A percentile compares a stretch with the other conserved stretches of the same genome.
phyloP scores from a whole-genome alignment of 2,113 vertebrate species.

The Isichthys henryi region DNA sequence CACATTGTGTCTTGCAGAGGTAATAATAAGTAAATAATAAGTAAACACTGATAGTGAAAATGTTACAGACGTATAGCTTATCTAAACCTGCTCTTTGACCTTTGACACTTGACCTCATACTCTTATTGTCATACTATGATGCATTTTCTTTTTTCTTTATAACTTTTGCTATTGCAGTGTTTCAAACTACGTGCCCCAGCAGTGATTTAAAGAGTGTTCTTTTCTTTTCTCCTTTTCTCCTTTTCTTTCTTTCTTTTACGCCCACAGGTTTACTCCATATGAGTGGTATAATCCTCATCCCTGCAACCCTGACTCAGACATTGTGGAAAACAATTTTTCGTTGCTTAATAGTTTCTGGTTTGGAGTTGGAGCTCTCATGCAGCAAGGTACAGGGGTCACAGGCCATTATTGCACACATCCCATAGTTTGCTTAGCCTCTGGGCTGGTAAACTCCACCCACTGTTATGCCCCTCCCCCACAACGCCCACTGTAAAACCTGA shows the following conservation, averaged over 20 bases:
- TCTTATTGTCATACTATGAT: not conserved
- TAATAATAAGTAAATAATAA: not conserved
- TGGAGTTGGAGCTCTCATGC: slow-evolving; percentile 97
- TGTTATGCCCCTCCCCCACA: not conserved
- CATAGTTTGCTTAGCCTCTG: slow-evolving; percentile 63
- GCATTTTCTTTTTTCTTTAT: not conserved
- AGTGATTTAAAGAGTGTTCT: slow-evolving; percentile 50
- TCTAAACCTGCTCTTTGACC: not conserved
- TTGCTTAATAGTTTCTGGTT: slow-evolving; percentile 99
- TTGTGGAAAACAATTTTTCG: slow-evolving; percentile 98
- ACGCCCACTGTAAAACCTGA: slow-evolving; percentile 53
- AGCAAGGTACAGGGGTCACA: slow-evolving; percentile 83
- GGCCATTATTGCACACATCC: slow-evolving; percentile 55
- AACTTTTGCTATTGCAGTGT: slow-evolving; percentile 21
- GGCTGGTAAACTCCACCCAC: slow-evolving; percentile 70
- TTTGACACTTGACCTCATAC: too few species aligned
- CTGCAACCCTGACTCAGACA: slow-evolving; percentile 91
- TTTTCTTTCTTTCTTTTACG: slow-evolving; percentile 56
- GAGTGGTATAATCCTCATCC: slow-evolving; percentile 98
- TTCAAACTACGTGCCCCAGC: not conserved
- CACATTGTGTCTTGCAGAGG: not conserved
- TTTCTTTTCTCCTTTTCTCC: slow-evolving; percentile 52
- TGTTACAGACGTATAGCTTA: not conserved
- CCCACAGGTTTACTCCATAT: slow-evolving; percentile 90
- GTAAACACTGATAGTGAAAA: not conserved